Evolutionary conservation across 1,140 invertebrate genomes (phyloP).

Genomic region (Tyrophagus putrescentiae): DNA sequence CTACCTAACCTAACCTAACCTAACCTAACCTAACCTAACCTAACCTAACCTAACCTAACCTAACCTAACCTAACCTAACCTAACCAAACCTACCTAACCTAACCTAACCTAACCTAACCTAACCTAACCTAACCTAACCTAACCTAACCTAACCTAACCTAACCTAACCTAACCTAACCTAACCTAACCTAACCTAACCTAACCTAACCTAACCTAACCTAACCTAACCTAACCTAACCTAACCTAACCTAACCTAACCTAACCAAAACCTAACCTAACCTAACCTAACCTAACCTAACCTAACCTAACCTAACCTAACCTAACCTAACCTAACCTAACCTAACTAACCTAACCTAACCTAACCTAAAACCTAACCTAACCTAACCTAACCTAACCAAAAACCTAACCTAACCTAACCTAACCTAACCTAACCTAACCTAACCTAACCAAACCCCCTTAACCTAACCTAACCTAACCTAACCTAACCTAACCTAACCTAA

Average conservation of each 20-base stretch:
- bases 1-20: slow-evolving; percentile 27
- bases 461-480: slow-evolving; percentile 26
- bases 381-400: slow-evolving; percentile 24
- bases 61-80: slow-evolving; percentile 28
- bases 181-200: slow-evolving; percentile 27
- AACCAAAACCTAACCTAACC: slow-evolving; percentile 27
- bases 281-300: slow-evolving; percentile 15
- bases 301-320: slow-evolving; percentile 28
- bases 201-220: slow-evolving; percentile 27
- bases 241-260: slow-evolving; percentile 32
- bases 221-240: slow-evolving; percentile 30
- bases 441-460: slow-evolving; percentile 23
- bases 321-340: slow-evolving; percentile 30
- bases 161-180: slow-evolving; percentile 29
- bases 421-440: slow-evolving; percentile 23
- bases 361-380: slow-evolving; percentile 27
- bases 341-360: slow-evolving; percentile 29
- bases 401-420: slow-evolving; percentile 23
- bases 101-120: slow-evolving; percentile 30
- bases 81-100: slow-evolving; percentile 31
- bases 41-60: slow-evolving; percentile 29
- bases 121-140: slow-evolving; percentile 31
- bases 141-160: slow-evolving; percentile 30
- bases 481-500: slow-evolving; percentile 23
- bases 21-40: slow-evolving; percentile 30